Percentiles rank a stretch among this genome's conserved stretches.
These are phyloP conservation scores for Percopsis transmontana DNA, from an alignment of 2,113 vertebrate genomes.

Conservation along the genomic window DNA sequence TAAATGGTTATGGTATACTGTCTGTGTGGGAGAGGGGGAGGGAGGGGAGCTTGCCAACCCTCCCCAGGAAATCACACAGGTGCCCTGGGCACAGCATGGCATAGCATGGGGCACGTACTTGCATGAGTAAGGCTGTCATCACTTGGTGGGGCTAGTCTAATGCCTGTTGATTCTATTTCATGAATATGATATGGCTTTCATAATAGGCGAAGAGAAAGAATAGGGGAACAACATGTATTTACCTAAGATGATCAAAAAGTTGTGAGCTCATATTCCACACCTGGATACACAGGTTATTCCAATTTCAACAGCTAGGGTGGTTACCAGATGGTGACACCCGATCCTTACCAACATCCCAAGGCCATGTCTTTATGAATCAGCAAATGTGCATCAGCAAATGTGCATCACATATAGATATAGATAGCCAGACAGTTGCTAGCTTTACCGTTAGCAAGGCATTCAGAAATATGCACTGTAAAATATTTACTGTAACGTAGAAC, in stretches of 20 bases:
- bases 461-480: too few relatives aligned
- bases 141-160: constrained; percentile 48
- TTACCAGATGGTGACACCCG: constrained; percentile 14
- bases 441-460: neutral
- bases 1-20: constrained; percentile 51
- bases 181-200: too few relatives aligned
- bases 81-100: constrained; percentile 49
- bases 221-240: neutral
- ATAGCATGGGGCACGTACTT: constrained; percentile 47
- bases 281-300: neutral
- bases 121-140: constrained; percentile 85
- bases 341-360: constrained; percentile 6
- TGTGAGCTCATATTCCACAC: neutral
- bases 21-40: constrained; percentile 77
- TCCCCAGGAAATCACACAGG: constrained; percentile 79
- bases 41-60: constrained; percentile 46
- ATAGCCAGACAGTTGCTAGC: neutral
- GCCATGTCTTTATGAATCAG: constrained; percentile 21
- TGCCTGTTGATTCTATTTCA: neutral
- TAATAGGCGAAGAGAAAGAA: neutral
- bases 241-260: too few relatives aligned
- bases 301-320: neutral
- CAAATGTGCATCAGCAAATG: neutral
- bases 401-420: too few relatives aligned
- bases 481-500: too few relatives aligned